A percentile compares a stretch with the other conserved stretches of the same genome.
These are phyloP conservation scores for Molanna angustata DNA, from an alignment of 2,888 invertebrate genomes.

Conservation along the genomic window DNA sequence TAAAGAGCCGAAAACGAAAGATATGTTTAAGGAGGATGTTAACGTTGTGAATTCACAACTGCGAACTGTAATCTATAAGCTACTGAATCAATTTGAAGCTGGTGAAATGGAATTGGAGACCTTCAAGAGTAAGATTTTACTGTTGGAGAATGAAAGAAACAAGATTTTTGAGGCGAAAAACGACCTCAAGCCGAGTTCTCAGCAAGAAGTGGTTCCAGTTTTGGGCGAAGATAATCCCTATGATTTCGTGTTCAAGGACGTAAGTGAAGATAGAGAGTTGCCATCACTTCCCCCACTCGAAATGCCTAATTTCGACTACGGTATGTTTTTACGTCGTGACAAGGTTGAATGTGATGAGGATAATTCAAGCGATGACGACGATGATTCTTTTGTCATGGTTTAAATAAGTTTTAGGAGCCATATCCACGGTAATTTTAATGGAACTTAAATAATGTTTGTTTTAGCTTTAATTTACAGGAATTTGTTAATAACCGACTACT, in stretches of 20 bases:
- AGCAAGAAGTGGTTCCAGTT: conserved; percentile 36
- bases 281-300: conserved; percentile 59
- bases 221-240: conserved; percentile 41
- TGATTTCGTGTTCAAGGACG: conserved; percentile 42
- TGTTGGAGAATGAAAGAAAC: conserved; percentile 42
- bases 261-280: conserved; percentile 38
- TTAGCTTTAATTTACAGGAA: no score
- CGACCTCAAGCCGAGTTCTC: conserved; percentile 11
- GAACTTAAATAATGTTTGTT: no score
- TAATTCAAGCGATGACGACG: conserved; percentile 7
- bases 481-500: no score
- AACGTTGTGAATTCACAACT: conserved; percentile 63
- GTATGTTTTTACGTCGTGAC: conserved; percentile 17
- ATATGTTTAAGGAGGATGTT: conserved; percentile 64
- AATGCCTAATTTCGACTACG: conserved; percentile 59
- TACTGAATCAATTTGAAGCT: conserved; percentile 52
- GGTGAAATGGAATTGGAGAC: conserved; percentile 51
- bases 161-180: conserved; percentile 7
- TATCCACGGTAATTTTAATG: no score
- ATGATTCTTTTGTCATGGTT: no score
- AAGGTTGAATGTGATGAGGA: no score
- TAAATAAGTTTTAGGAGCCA: no score
- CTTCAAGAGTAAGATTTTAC: conserved; percentile 44
- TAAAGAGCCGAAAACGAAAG: conserved; percentile 60
- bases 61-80: conserved; percentile 46